phyloP scores from a whole-genome alignment of 2,797 vertebrate species.

The Platalea minor region DNA sequence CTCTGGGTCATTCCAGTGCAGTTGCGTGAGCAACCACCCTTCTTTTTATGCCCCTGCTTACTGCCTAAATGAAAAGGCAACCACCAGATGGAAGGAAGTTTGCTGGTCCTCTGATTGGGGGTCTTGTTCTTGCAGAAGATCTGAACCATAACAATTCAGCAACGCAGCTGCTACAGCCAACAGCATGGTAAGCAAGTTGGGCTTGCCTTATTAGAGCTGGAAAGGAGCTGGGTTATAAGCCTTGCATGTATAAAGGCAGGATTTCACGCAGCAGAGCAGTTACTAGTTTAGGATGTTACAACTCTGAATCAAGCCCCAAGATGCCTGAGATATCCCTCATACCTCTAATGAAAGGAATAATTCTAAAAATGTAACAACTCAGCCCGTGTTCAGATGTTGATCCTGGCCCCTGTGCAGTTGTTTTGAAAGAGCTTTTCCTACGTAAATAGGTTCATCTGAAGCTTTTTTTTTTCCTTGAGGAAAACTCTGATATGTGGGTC shows the following conservation, averaged over 20 bases:
- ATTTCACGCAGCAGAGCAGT: background rate
- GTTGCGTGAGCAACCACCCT: background rate
- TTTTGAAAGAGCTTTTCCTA: constrained; percentile 67
- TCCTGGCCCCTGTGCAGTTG: constrained; percentile 59
- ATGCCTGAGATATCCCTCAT: constrained; percentile 45
- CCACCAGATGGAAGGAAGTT: background rate
- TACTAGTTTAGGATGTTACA: constrained; percentile 48
- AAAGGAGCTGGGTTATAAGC: background rate
- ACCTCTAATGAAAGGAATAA: constrained; percentile 73
- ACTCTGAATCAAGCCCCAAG: constrained; percentile 4
- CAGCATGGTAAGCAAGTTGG: background rate
- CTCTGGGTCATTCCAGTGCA: background rate
- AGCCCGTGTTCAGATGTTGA: constrained; percentile 69
- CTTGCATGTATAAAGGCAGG: background rate
- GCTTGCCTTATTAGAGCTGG: background rate
- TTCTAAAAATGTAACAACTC: constrained; percentile 68
- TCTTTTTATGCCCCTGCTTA: background rate
- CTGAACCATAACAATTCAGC: background rate
- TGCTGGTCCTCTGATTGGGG: background rate
- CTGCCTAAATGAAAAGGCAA: background rate
- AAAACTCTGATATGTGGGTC: constrained; percentile 38
- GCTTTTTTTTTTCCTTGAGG: background rate
- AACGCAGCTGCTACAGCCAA: background rate
- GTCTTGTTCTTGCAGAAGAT: background rate
- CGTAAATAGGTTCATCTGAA: constrained; percentile 60